A percentile compares a stretch with the other conserved stretches of the same genome.
Evolutionary conservation across 2,113 vertebrate genomes (phyloP).

Genomic region (Epinephelus cyanopodus): DNA sequence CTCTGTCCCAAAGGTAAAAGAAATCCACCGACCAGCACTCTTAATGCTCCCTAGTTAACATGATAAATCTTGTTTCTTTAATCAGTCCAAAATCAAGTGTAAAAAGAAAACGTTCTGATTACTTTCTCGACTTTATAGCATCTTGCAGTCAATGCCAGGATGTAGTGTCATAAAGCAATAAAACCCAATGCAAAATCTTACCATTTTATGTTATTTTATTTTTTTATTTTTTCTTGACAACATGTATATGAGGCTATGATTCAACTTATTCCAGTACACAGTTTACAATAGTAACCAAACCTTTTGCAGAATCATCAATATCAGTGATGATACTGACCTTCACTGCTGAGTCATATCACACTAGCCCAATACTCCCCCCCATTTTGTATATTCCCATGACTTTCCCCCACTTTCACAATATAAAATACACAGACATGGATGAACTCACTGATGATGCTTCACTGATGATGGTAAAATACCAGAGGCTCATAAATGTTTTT

Average conservation of each 20-base stretch:
- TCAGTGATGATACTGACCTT: background rate
- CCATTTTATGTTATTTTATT: slow-evolving; percentile 30
- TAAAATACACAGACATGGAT: slow-evolving; percentile 24
- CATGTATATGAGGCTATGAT: slow-evolving; percentile 6
- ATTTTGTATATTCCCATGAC: background rate
- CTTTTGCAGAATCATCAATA: background rate
- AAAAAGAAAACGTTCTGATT: background rate
- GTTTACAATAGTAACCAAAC: slow-evolving; percentile 1
- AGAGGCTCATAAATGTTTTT: slow-evolving; percentile 3
- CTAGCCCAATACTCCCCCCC: background rate
- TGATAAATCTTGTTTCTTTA: background rate
- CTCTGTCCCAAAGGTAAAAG: background rate
- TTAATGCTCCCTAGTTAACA: background rate
- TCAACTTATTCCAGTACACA: slow-evolving; percentile 14
- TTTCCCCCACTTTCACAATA: slow-evolving; percentile 20
- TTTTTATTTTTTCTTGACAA: slow-evolving; percentile 19
- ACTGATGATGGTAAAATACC: slow-evolving; percentile 24
- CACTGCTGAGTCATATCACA: background rate
- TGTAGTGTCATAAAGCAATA: background rate
- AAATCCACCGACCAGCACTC: background rate
- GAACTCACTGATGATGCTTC: slow-evolving; percentile 10
- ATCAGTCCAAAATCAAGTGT: background rate
- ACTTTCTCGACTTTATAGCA: background rate
- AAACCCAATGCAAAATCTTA: background rate
- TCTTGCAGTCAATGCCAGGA: background rate